Conservation (phyloP, 2,113 vertebrate species). For the Petaurus breviceps region DNA sequence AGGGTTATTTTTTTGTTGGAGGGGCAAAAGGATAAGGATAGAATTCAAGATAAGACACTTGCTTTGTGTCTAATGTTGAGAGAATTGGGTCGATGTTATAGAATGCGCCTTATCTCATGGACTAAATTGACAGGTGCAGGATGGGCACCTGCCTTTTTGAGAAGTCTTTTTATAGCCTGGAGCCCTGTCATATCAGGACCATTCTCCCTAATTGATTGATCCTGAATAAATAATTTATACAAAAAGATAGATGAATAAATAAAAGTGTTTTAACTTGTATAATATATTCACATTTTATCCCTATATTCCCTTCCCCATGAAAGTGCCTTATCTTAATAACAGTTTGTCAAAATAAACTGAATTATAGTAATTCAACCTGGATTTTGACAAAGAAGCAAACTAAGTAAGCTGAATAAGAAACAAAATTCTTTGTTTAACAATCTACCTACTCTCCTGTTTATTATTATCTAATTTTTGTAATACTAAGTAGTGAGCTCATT, state of each 20-base stretch:
- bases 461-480: neutral
- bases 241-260: neutral
- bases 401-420: neutral
- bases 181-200: neutral
- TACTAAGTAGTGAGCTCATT: neutral
- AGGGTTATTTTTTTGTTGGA: neutral
- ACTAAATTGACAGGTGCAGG: neutral
- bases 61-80: neutral
- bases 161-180: neutral
- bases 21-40: neutral
- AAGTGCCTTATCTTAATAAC: neutral
- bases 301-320: neutral
- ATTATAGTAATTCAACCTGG: neutral
- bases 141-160: neutral
- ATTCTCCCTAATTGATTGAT: neutral
- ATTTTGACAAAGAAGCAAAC: neutral
- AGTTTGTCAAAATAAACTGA: neutral
- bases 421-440: neutral
- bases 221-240: neutral
- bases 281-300: neutral
- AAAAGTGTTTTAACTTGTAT: neutral
- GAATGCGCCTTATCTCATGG: neutral
- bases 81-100: neutral
- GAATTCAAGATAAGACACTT: neutral
- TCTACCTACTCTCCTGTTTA: neutral